Conservation (phyloP, 2,113 vertebrate genomes). For the Collichthys lucidus region DNA sequence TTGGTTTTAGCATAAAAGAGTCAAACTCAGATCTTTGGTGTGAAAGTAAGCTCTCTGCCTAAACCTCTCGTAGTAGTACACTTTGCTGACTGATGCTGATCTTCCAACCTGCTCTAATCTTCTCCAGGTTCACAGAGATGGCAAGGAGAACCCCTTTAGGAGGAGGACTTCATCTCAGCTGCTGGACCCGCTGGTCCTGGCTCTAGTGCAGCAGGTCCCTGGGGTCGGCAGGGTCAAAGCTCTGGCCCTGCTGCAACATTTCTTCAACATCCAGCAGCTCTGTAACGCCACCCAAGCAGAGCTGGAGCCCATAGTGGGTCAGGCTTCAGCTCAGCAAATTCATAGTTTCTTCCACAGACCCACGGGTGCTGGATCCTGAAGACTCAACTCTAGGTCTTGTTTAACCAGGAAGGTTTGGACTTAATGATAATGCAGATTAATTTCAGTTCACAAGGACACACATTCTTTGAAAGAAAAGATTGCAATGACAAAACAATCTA, state of each 20-base stretch:
- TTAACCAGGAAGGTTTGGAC: neutral
- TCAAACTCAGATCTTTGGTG: too few species aligned
- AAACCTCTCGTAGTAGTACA: neutral
- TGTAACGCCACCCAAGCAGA: conserved; percentile 80
- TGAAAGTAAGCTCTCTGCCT: too few species aligned
- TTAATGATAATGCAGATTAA: neutral
- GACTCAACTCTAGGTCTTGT: neutral
- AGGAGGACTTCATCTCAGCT: conserved; percentile 60
- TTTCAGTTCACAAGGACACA: neutral
- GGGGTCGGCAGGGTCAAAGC: conserved; percentile 91
- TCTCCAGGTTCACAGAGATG: conserved; percentile 86
- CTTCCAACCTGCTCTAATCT: neutral
- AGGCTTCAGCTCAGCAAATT: conserved; percentile 83
- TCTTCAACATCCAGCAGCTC: conserved; percentile 86
- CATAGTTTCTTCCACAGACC: conserved; percentile 84
- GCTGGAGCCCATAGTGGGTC: conserved; percentile 87
- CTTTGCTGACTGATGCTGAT: neutral
- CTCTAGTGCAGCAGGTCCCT: conserved; percentile 87
- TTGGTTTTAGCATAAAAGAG: too few species aligned
- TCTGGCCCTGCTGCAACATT: conserved; percentile 85
- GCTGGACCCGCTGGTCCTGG: conserved; percentile 82
- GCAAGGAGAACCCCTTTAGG: conserved; percentile 88
- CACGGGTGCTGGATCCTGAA: conserved; percentile 3
- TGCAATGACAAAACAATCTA: too few species aligned
- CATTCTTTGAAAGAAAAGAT: too few species aligned